These are phyloP conservation scores for Tamias sibiricus DNA, from an alignment of 2,113 vertebrate genomes.

Conservation along the genomic window DNA sequence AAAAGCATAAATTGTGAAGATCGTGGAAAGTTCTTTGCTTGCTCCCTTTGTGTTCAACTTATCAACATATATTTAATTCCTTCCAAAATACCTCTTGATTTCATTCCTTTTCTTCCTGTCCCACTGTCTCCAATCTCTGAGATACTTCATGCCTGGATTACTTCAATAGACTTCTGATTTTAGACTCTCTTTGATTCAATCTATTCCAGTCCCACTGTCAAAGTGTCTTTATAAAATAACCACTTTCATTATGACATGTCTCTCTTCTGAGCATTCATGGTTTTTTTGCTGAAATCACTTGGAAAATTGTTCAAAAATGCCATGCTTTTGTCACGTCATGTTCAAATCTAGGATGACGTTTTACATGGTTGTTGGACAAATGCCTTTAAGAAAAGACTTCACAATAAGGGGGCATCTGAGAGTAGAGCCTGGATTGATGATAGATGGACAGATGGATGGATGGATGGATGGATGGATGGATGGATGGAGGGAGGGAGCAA, in stretches of 20 bases:
- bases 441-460: background rate
- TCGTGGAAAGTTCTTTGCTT: background rate
- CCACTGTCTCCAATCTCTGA: background rate
- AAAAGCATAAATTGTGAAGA: background rate
- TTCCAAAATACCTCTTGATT: background rate
- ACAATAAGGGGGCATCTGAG: background rate
- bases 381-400: background rate
- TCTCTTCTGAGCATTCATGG: background rate
- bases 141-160: background rate
- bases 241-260: slow-evolving; percentile 15
- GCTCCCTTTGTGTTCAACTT: background rate
- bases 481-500: background rate
- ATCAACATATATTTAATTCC: background rate
- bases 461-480: background rate
- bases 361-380: slow-evolving; percentile 41
- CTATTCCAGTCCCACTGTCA: slow-evolving; percentile 8
- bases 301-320: slow-evolving; percentile 40
- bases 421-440: background rate
- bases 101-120: background rate
- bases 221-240: slow-evolving; percentile 49
- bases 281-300: slow-evolving; percentile 45
- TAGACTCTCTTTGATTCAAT: background rate
- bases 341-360: slow-evolving; percentile 37
- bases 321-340: slow-evolving; percentile 28
- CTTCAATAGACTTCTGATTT: slow-evolving; percentile 52